A percentile compares a stretch with the other conserved stretches of the same genome.
Conservation (phyloP, 2,113 vertebrate species). For the Phoxinus phoxinus region DNA sequence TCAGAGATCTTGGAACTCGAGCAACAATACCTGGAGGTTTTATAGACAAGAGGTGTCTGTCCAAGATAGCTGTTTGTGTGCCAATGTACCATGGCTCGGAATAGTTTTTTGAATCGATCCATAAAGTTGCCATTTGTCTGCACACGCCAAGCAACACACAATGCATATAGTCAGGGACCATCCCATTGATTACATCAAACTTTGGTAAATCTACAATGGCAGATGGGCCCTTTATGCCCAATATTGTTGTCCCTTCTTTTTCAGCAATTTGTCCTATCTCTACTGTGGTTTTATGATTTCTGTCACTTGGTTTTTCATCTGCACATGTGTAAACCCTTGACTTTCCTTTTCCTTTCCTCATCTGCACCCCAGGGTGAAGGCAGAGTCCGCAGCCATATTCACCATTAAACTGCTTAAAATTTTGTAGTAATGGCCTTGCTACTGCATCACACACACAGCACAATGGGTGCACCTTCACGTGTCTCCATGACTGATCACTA, state of each 20-base stretch:
- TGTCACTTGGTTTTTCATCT: constrained; percentile 24
- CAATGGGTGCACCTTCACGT: constrained; percentile 22
- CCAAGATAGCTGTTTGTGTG: constrained; percentile 30
- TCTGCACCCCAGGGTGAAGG: too few relatives aligned
- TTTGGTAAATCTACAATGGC: constrained; percentile 34
- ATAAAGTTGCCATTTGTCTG: constrained; percentile 30
- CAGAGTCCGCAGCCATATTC: too few relatives aligned
- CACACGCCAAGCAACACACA: constrained; percentile 33
- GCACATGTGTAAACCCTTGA: constrained; percentile 39
- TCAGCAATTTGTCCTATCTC: constrained; percentile 44
- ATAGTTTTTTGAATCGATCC: constrained; percentile 33
- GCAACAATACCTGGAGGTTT: constrained; percentile 48
- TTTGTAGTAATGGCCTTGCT: constrained; percentile 33
- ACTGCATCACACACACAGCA: constrained; percentile 48
- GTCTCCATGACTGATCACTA: too few relatives aligned
- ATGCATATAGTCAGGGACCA: constrained; percentile 51
- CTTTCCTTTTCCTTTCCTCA: too few relatives aligned
- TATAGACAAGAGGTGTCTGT: constrained; percentile 38
- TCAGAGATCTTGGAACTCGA: constrained; percentile 37
- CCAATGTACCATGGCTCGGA: constrained; percentile 48
- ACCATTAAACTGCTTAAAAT: too few relatives aligned
- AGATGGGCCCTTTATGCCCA: constrained; percentile 47
- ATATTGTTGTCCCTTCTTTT: constrained; percentile 21
- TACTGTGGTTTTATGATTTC: constrained; percentile 44
- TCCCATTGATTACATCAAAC: constrained; percentile 50